phyloP scores from a whole-genome alignment of 2,888 invertebrate species.

The Aspidapion aeneum region DNA sequence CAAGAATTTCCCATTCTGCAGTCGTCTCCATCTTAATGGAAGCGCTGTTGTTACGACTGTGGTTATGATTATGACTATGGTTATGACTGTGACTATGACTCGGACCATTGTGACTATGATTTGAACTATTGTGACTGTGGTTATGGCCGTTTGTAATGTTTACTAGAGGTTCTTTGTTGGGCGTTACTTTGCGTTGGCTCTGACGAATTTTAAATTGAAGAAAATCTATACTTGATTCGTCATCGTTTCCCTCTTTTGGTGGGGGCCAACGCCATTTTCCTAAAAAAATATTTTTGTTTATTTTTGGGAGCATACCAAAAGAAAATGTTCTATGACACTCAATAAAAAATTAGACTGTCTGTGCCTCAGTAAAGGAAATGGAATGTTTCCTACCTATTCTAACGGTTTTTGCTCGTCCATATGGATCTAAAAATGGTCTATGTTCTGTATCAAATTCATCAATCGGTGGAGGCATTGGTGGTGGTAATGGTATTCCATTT shows the following conservation, averaged over 20 bases:
- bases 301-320: no score
- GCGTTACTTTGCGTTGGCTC: slow-evolving; percentile 72
- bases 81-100: neutral
- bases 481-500: slow-evolving; percentile 68
- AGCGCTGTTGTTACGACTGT: slow-evolving; percentile 8
- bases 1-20: slow-evolving; percentile 85
- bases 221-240: slow-evolving; percentile 73
- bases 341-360: no score
- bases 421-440: slow-evolving; percentile 83
- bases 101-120: slow-evolving; percentile 10
- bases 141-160: slow-evolving; percentile 33
- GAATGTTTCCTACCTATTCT: slow-evolving; percentile 62
- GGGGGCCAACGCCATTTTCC: slow-evolving; percentile 96
- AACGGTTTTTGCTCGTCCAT: slow-evolving; percentile 91
- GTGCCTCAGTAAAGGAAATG: no score
- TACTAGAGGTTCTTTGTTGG: slow-evolving; percentile 53
- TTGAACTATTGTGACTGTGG: neutral
- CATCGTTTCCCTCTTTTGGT: slow-evolving; percentile 71
- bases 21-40: slow-evolving; percentile 37
- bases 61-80: neutral
- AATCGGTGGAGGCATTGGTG: slow-evolving; percentile 85
- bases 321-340: no score
- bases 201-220: slow-evolving; percentile 87
- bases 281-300: slow-evolving; percentile 1
- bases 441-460: slow-evolving; percentile 77